These are phyloP conservation scores for Zeuzera pyrina DNA, from an alignment of 2,888 invertebrate species.

Conservation along the genomic window DNA sequence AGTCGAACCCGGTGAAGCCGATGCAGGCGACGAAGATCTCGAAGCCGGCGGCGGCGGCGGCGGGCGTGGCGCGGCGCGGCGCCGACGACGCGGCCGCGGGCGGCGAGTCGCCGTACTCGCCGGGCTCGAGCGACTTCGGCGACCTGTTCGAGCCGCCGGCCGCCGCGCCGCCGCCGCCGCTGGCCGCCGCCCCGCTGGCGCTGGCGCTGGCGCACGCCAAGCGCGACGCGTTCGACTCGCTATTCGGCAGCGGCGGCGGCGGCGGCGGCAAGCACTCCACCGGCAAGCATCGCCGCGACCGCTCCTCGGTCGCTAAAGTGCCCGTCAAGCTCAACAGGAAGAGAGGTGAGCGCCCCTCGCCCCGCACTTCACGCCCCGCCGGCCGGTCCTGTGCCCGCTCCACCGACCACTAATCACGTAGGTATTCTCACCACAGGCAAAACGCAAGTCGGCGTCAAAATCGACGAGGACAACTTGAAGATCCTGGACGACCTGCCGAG, in stretches of 20 bases:
- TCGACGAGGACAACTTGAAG: slow-evolving; percentile 87
- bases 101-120: slow-evolving; percentile 87
- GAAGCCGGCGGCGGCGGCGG: slow-evolving; percentile 33
- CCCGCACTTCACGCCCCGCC: too few relatives aligned
- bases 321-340: slow-evolving; percentile 55
- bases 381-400: not conserved
- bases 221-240: slow-evolving; percentile 74
- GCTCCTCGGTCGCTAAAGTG: slow-evolving; percentile 33
- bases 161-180: slow-evolving; percentile 44
- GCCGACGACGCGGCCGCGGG: slow-evolving; percentile 61
- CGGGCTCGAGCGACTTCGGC: slow-evolving; percentile 90
- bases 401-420: not conserved
- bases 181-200: slow-evolving; percentile 9
- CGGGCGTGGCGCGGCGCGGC: slow-evolving; percentile 26
- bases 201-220: slow-evolving; percentile 17
- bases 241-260: slow-evolving; percentile 76
- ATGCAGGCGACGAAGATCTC: slow-evolving; percentile 48
- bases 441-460: slow-evolving; percentile 79
- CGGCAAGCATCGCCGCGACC: slow-evolving; percentile 16
- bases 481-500: slow-evolving; percentile 91
- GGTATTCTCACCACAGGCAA: slow-evolving; percentile 30
- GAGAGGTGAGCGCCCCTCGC: slow-evolving; percentile 39
- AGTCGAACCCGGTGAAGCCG: slow-evolving; percentile 73
- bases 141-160: slow-evolving; percentile 83
- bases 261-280: slow-evolving; percentile 45